Conservation (phyloP, 2,797 vertebrate genomes). For the Parotocinclus haroldoi region DNA sequence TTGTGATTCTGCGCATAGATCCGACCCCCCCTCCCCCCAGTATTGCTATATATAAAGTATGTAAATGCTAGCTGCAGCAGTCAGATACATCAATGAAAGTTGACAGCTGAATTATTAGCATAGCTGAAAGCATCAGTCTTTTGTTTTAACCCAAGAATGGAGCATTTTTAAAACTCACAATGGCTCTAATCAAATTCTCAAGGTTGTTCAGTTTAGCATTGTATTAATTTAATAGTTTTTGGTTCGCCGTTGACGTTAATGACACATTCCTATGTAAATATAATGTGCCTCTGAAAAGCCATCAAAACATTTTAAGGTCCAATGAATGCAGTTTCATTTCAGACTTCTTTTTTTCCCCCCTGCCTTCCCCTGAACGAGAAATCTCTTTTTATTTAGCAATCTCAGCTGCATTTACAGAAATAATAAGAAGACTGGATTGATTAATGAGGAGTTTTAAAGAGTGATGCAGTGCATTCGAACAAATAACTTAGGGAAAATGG, state of each 20-base stretch:
- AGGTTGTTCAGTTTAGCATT: conserved; percentile 96
- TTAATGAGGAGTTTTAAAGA: conserved; percentile 82
- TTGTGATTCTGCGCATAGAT: conserved; percentile 71
- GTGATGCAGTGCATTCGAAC: conserved; percentile 74
- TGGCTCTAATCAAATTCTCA: conserved; percentile 97
- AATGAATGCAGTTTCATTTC: conserved; percentile 89
- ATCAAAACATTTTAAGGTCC: conserved; percentile 97
- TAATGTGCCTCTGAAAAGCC: conserved; percentile 85
- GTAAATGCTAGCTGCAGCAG: conserved; percentile 80
- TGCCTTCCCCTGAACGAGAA: conserved; percentile 59
- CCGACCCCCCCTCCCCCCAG: conserved; percentile 56
- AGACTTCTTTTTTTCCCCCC: conserved; percentile 61
- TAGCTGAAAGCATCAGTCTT: conserved; percentile 79
- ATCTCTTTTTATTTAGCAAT: conserved; percentile 89
- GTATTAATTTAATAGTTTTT: conserved; percentile 98
- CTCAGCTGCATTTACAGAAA: conserved; percentile 72
- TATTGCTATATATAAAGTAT: conserved; percentile 80
- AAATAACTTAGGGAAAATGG: conserved; percentile 69
- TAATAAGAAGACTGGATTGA: conserved; percentile 77
- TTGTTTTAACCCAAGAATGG: conserved; percentile 83
- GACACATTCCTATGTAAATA: conserved; percentile 95
- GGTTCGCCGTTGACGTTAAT: conserved; percentile 95
- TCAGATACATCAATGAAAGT: conserved; percentile 80
- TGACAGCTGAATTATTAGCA: conserved; percentile 86
- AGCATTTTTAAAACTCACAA: conserved; percentile 89